Evolutionary conservation across 2,113 vertebrate genomes (phyloP), one percentile per base, ranked within the genome.

Genomic region (Sebastes schlegelii): DNA sequence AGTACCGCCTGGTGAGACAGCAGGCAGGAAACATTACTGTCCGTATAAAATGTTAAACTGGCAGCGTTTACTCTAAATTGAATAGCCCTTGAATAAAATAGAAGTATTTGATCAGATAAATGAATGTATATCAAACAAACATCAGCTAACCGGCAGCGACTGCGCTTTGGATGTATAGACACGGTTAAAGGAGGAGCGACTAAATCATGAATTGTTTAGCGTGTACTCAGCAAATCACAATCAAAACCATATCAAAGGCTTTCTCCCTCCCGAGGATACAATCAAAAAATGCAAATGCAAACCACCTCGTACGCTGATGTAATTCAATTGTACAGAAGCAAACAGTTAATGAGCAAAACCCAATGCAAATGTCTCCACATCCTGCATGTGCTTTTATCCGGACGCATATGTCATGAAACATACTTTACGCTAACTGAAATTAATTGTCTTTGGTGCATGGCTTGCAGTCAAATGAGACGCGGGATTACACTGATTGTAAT

Each of bases 221-320:
- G 58, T 84, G 45, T 82, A 80, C 66, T 90, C 70, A 83, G 89
- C 77, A 88, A 91, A 91, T 92, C 87, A 86, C 81, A 89, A 80
- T 77, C 81, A 67, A 82, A 87, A 69, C 57, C 73, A 70, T 86
- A 90, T 92, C 79, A 90, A 91, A 92, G 80, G 75, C 34, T 19
- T 21, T 68, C 48, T 58, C 12, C 79, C 84, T 89, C 87, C 85
- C 12, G 87, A 88, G 89, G 84, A 89, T 85, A 92, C 82, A 89
- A 88, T 89, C 63, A 86, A 72, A 88, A 91, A 84, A 87, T 90
- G 91, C 82, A 89, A 92, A 95, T 92, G 64, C 13, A n/a, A 66
- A 73, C 40, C 51, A 80, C 17, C 71, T 84, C 80, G 60, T 55
- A 74, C 55, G 80, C 74, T 86, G 83, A 76, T 83, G 77, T 90